These are phyloP conservation scores for Petrolisthes cinctipes DNA, from an alignment of 2,888 invertebrate genomes.

Conservation along the genomic window DNA sequence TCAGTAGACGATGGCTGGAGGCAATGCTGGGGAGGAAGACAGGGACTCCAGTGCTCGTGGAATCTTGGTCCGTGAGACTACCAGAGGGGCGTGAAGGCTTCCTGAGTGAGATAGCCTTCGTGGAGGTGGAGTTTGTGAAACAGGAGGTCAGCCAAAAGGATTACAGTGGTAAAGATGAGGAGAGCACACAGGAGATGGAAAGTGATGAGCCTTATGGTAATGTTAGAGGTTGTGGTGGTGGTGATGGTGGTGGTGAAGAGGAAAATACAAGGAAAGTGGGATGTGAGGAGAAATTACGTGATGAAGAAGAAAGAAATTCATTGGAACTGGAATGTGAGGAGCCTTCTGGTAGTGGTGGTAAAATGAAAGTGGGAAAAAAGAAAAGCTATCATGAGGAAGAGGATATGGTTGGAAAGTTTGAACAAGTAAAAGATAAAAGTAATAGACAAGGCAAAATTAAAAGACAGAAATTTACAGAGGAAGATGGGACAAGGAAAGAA, in stretches of 20 bases:
- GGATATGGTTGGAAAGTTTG: background rate
- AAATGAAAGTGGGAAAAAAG: background rate
- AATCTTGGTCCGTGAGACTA: slow-evolving; percentile 31
- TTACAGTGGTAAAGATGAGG: background rate
- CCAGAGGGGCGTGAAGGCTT: slow-evolving; percentile 44
- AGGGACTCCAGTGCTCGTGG: background rate
- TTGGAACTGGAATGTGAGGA: background rate
- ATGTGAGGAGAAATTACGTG: background rate
- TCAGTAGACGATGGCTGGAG: slow-evolving; percentile 41
- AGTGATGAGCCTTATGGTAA: background rate
- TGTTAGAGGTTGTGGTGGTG: background rate
- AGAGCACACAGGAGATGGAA: background rate
- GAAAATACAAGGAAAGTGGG: background rate
- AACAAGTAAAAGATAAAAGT: background rate
- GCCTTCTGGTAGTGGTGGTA: background rate
- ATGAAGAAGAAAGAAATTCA: background rate
- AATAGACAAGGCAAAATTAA: background rate
- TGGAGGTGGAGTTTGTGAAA: slow-evolving; percentile 11
- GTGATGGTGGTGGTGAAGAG: background rate
- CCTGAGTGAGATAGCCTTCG: slow-evolving; percentile 49
- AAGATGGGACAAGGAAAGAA: background rate
- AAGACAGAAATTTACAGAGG: background rate
- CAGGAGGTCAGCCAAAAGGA: background rate
- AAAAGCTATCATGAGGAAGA: background rate
- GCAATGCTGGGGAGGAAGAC: slow-evolving; percentile 37